Evolutionary conservation across 2,888 invertebrate genomes (phyloP).

Genomic region (Ceraclea dissimilis): DNA sequence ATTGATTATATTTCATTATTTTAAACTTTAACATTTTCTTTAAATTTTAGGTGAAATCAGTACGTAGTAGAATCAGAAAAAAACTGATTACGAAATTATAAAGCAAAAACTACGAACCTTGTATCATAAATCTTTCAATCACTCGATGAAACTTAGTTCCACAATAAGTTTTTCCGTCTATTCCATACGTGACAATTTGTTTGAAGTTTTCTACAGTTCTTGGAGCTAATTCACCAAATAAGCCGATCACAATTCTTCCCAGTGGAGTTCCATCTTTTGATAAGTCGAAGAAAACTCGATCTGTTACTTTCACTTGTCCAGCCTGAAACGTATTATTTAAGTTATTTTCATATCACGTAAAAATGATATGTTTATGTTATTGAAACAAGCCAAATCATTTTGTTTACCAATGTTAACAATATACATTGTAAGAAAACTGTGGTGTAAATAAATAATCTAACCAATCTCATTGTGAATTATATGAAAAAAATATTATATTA

Average conservation of each 20-base stretch:
- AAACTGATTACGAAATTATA: no score
- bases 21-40: not conserved
- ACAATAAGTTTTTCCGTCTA: conserved; percentile 69
- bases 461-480: no score
- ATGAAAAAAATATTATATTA: no score
- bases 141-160: conserved; percentile 78
- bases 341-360: no score
- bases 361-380: not conserved
- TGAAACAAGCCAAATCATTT: no score
- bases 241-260: conserved; percentile 75
- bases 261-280: conserved; percentile 61
- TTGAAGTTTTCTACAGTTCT: conserved; percentile 83
- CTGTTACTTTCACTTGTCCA: conserved; percentile 61
- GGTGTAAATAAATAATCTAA: no score
- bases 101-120: conserved; percentile 60
- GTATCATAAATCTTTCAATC: conserved; percentile 85
- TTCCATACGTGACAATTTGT: conserved; percentile 67
- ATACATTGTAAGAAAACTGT: no score
- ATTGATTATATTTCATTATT: not conserved
- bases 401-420: no score
- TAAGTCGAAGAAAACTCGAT: conserved; percentile 77
- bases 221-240: conserved; percentile 84
- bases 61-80: no score
- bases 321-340: no score
- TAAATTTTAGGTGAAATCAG: no score